These are phyloP conservation scores for Biston betularia DNA, from an alignment of 2,888 invertebrate genomes.

Conservation along the genomic window DNA sequence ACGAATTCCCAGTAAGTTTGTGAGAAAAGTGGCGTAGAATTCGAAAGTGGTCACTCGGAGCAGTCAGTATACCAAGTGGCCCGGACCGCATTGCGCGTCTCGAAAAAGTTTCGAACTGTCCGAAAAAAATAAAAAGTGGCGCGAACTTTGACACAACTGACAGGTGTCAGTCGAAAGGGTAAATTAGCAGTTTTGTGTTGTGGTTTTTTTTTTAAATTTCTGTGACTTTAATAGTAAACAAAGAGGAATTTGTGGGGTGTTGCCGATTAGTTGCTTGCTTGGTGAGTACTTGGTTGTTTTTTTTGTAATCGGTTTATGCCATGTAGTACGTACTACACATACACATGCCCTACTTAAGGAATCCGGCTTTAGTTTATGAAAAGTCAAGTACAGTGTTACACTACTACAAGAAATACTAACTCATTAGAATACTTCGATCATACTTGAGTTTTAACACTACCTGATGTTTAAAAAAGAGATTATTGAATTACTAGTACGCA, in stretches of 20 bases:
- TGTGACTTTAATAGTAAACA: slow-evolving; percentile 11
- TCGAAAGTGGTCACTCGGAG: slow-evolving; percentile 39
- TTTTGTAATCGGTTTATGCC: neutral
- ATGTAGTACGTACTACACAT: neutral
- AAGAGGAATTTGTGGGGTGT: neutral
- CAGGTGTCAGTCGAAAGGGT: slow-evolving; percentile 34
- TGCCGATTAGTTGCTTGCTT: slow-evolving; percentile 1
- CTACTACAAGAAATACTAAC: too few relatives aligned
- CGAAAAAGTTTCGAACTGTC: slow-evolving; percentile 30
- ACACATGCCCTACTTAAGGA: slow-evolving; percentile 5
- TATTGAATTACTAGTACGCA: too few relatives aligned
- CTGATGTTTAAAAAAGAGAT: too few relatives aligned
- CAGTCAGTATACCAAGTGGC: slow-evolving; percentile 28
- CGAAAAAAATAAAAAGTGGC: slow-evolving; percentile 34
- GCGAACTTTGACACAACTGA: slow-evolving; percentile 35
- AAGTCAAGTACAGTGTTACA: too few relatives aligned
- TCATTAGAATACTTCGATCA: too few relatives aligned
- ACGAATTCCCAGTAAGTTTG: slow-evolving; percentile 5
- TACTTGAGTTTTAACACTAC: too few relatives aligned
- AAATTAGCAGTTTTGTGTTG: slow-evolving; percentile 30
- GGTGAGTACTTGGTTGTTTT: slow-evolving; percentile 8
- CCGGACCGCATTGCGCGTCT: slow-evolving; percentile 36
- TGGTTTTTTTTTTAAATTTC: slow-evolving; percentile 24
- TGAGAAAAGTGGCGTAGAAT: slow-evolving; percentile 34
- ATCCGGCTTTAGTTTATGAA: neutral